Base-by-base conservation (phyloP, 1,140 invertebrate genomes). In the Tribolium castaneum region DNA sequence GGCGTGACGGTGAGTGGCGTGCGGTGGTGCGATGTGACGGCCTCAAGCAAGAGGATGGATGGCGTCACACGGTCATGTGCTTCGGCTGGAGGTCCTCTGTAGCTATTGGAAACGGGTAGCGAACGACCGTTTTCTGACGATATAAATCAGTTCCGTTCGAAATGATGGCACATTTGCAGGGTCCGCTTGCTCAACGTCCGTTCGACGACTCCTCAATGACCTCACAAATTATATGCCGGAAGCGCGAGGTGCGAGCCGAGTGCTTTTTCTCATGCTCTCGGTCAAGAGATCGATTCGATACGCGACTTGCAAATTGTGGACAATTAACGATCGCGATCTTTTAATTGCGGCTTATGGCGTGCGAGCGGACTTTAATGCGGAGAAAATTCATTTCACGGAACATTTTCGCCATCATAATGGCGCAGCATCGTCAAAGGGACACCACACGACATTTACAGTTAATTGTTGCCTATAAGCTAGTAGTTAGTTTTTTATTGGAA, bases 11-110 rank as follows among this genome's bases (percentile, higher is more conserved):
- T 49, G 75, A 62, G 76, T 62, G 62, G 75, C 54, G n/a, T 66
- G 75, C 50, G 66, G 66, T 71, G 19, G 62, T 77, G 75, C 66
- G 56, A 77, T 52, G 59, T 70, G 75, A 70, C 39, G 75, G 56
- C 56, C 74, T 77, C 9, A 71, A 72, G 76, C 54, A 78, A 73
- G 19, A 72, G 70, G 70, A 72, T 72, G 14, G 76, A 70, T 77
- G 76, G 76, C 76, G 76, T 78, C 76, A 78, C 76, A 62, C 50
- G 70, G 50, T 56, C 76, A 73, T 78, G 76, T 77, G 76, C 70
- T 77, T 14, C 76, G 59, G 51, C 76, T 73, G 70, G 70, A 72
- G 62, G 22, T 35, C 66, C 10, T 52, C 39, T 30, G 75, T 70
- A 76, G 54, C 75, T 70, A 66, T 70, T 76, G 75, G 75, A 76